Base-by-base conservation (phyloP, 2,888 invertebrate genomes). In the Frankliniella fusca region DNA sequence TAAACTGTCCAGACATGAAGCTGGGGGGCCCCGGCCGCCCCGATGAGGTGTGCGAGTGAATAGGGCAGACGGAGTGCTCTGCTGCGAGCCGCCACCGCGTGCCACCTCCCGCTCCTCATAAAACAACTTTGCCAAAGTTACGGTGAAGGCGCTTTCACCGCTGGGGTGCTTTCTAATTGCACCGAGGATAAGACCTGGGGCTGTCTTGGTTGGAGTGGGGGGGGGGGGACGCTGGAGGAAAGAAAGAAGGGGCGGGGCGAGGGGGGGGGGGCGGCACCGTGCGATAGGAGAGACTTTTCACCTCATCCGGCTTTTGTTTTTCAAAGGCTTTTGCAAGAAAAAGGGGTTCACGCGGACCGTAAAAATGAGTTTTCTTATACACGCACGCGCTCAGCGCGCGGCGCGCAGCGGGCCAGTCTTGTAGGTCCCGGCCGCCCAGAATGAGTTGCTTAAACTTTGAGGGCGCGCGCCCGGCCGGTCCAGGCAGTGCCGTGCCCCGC, bases 361-460 rank as follows among this genome's bases (percentile, higher is more conserved):
- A 61, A 61, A 61, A 61, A 61, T 61, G 11, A 61, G 61, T 61
- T 61, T 61, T 61, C n/a, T 61, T 76, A 27, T 76, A 76, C 70
- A 76, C 70, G 27, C 27, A 27, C 27, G 12, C 12, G 23, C 27
- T 11, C 70, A 23, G 27, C 54, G 54, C 54, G 54, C 3, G 38
- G 3, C 20, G 61, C n/a, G n/a, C n/a, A n/a, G 61, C 61, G 12
- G 15, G 61, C 61, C n/a, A 7, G 61, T 61, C n/a, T 61, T 27
- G 12, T n/a, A 70, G 70, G n/a, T n/a, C 38, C 38, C 38, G 70
- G 27, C 70, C 70, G 70, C 27, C 70, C 11, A 76, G 70, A 38
- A 76, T 76, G 70, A 76, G 70, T 76, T 76, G 70, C 23, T 76
- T 76, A 76, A 76, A 76, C 70, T 76, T 76, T 76, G 70, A 76